These are phyloP conservation scores for Leptodactylus fallax DNA, from an alignment of 2,797 vertebrate genomes.

Conservation along the genomic window DNA sequence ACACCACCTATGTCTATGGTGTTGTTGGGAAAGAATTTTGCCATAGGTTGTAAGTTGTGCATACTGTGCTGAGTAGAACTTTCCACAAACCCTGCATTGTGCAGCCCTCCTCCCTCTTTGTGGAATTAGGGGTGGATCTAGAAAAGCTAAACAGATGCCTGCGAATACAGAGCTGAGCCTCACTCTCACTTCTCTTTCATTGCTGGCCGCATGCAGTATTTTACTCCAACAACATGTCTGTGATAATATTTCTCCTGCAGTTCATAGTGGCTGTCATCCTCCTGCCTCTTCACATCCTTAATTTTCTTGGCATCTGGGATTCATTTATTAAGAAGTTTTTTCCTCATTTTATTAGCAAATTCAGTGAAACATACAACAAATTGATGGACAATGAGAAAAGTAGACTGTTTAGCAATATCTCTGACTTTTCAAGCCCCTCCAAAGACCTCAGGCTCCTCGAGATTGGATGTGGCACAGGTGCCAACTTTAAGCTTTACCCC, in stretches of 20 bases:
- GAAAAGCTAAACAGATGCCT: neutral
- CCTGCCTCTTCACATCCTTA: constrained; percentile 46
- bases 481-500: constrained; percentile 63
- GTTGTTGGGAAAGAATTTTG: neutral
- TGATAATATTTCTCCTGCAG: neutral
- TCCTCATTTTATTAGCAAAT: constrained; percentile 63
- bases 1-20: neutral
- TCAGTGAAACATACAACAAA: constrained; percentile 46
- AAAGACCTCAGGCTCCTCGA: constrained; percentile 51
- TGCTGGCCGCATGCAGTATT: neutral
- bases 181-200: neutral
- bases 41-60: neutral
- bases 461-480: constrained; percentile 61
- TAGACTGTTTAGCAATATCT: constrained; percentile 50
- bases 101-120: neutral
- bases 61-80: neutral
- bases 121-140: neutral
- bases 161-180: neutral
- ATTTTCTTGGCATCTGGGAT: constrained; percentile 48
- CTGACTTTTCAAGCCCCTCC: constrained; percentile 39
- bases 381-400: constrained; percentile 46
- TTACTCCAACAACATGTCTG: constrained; percentile 34
- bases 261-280: constrained; percentile 23
- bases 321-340: constrained; percentile 72
- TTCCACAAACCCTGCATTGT: neutral